phyloP scores from a whole-genome alignment of 2,888 invertebrate genomes.

The Anthrax anthrax region DNA sequence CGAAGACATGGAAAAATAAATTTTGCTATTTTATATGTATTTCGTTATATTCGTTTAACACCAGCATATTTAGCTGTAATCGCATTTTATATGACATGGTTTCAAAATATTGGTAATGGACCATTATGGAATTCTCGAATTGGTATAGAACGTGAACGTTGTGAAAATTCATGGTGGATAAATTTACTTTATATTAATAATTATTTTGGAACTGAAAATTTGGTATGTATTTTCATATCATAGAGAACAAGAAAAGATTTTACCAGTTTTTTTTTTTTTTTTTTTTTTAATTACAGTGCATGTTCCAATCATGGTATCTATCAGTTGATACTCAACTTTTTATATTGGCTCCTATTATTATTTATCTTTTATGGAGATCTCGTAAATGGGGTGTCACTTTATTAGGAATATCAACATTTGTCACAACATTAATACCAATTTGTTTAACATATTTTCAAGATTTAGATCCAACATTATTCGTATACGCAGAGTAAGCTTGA shows the following conservation, averaged over 20 bases:
- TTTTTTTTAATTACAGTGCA: slow-evolving; percentile 31
- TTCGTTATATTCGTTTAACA: slow-evolving; percentile 56
- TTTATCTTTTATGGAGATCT: slow-evolving; percentile 53
- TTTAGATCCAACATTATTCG: slow-evolving; percentile 53
- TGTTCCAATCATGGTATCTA: slow-evolving; percentile 43
- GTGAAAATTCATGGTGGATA: slow-evolving; percentile 55
- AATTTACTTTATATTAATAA: slow-evolving; percentile 62
- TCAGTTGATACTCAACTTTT: slow-evolving; percentile 49
- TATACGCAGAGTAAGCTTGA: slow-evolving; percentile 49
- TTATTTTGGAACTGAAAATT: slow-evolving; percentile 45
- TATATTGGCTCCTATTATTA: slow-evolving; percentile 49
- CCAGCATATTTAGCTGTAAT: slow-evolving; percentile 60
- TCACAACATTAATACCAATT: slow-evolving; percentile 41
- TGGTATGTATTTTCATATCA: slow-evolving; percentile 15
- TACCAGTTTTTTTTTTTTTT: neutral
- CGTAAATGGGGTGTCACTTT: slow-evolving; percentile 41
- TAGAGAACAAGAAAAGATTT: too few species aligned
- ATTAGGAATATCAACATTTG: slow-evolving; percentile 35
- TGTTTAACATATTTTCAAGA: slow-evolving; percentile 42
- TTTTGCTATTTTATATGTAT: slow-evolving; percentile 44
- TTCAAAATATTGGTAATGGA: slow-evolving; percentile 53
- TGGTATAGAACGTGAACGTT: slow-evolving; percentile 41
- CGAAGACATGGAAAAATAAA: slow-evolving; percentile 49
- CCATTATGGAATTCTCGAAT: slow-evolving; percentile 57
- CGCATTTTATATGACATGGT: slow-evolving; percentile 57